These are phyloP conservation scores for Tragelaphus oryx DNA, from an alignment of 2,797 vertebrate species.

Conservation along the genomic window DNA sequence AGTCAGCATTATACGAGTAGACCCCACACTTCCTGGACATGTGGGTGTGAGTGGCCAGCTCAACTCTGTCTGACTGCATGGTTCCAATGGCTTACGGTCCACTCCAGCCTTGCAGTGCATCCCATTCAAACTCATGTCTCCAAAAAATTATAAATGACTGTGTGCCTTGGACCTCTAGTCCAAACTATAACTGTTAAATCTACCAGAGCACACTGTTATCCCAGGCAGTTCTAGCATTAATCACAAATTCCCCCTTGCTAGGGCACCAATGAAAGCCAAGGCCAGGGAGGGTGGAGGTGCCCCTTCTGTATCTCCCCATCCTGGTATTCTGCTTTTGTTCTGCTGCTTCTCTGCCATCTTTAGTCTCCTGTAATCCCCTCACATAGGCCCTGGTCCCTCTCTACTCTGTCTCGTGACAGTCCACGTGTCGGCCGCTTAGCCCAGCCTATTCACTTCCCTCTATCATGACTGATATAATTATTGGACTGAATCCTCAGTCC, in stretches of 20 bases:
- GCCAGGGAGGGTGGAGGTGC: neutral
- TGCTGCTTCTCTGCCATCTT: neutral
- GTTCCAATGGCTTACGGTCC: neutral
- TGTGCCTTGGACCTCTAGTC: neutral
- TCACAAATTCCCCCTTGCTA: neutral
- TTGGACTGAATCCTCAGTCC: neutral
- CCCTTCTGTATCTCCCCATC: neutral
- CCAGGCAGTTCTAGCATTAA: neutral
- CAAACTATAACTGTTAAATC: neutral
- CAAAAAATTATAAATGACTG: neutral
- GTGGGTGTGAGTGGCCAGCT: neutral
- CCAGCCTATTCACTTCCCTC: neutral
- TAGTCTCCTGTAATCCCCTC: neutral
- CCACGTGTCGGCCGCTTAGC: neutral
- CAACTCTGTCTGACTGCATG: too few species aligned
- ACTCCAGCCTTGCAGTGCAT: neutral
- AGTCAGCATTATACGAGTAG: neutral
- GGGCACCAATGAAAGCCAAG: neutral
- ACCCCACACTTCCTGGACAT: neutral
- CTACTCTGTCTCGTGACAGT: neutral
- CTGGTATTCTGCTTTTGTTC: neutral
- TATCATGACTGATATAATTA: neutral
- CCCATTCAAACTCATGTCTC: slow-evolving; percentile 24
- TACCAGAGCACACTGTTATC: neutral
- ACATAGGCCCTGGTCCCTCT: neutral